phyloP scores from a whole-genome alignment of 1,140 invertebrate genomes.

The Vollenhovia emeryi region DNA sequence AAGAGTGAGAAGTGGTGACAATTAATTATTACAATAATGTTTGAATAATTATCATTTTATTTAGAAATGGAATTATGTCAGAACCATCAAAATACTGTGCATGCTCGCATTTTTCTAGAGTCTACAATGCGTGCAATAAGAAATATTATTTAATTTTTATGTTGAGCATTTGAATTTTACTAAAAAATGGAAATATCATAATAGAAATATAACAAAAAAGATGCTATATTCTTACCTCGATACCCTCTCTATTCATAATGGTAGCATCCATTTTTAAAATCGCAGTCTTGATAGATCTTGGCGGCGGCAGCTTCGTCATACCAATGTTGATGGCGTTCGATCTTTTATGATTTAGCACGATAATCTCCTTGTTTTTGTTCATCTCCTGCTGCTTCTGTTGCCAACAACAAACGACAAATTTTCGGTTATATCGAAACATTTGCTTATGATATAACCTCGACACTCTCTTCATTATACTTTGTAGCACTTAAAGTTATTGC shows the following conservation, averaged over 20 bases:
- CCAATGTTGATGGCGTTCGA: constrained; percentile 99
- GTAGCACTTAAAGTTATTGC: constrained; percentile 29
- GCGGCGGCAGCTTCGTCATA: constrained; percentile 99
- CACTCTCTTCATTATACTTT: constrained; percentile 17
- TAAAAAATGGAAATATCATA: neutral
- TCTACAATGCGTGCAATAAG: neutral
- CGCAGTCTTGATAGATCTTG: constrained; percentile 98
- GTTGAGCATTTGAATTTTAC: neutral
- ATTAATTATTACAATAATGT: neutral
- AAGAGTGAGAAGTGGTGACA: neutral
- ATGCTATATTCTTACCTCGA: constrained; percentile 89
- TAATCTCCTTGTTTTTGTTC: constrained; percentile 97
- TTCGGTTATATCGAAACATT: constrained; percentile 32
- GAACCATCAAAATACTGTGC: neutral
- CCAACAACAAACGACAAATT: constrained; percentile 55
- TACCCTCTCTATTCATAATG: constrained; percentile 99
- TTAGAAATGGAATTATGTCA: neutral
- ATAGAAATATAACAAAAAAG: neutral
- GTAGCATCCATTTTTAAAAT: constrained; percentile 99
- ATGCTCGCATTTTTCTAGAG: neutral
- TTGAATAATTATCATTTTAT: constrained; percentile 6
- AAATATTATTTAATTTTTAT: neutral
- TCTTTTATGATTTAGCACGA: constrained; percentile 98
- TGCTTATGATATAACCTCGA: too few relatives aligned
- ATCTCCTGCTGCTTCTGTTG: constrained; percentile 95